phyloP scores from a whole-genome alignment of 2,888 invertebrate species.

The Cephus nigrinus region DNA sequence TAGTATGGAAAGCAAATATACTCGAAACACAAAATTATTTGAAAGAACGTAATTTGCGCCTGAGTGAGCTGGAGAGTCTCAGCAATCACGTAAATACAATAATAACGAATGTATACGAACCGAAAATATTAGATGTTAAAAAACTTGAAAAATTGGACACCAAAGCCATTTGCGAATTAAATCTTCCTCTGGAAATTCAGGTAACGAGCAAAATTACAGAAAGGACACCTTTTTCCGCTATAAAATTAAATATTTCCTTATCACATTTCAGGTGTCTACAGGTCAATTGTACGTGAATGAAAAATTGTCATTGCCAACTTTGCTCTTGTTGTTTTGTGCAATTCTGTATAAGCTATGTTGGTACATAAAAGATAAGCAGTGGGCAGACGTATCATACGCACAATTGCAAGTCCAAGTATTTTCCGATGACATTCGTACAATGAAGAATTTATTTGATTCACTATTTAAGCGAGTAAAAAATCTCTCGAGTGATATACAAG shows the following conservation, averaged over 20 bases:
- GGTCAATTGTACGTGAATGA: too few species aligned
- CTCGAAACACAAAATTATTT: slow-evolving; percentile 26
- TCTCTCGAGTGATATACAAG: too few species aligned
- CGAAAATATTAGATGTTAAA: slow-evolving; percentile 40
- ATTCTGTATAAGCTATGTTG: too few species aligned
- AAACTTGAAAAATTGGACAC: slow-evolving; percentile 39
- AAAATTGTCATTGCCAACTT: too few species aligned
- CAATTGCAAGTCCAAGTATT: slow-evolving; percentile 45
- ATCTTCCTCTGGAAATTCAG: slow-evolving; percentile 44
- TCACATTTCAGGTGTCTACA: too few species aligned
- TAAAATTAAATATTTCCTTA: too few species aligned
- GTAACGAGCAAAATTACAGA: slow-evolving; percentile 28
- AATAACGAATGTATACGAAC: slow-evolving; percentile 35
- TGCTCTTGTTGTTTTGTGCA: too few species aligned
- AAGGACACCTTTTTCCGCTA: too few species aligned
- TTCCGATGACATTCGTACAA: slow-evolving; percentile 40
- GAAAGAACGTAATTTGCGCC: slow-evolving; percentile 25
- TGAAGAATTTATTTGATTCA: slow-evolving; percentile 35
- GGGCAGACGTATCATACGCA: too few species aligned
- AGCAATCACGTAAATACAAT: slow-evolving; percentile 40
- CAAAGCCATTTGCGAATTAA: slow-evolving; percentile 39
- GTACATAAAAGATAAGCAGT: too few species aligned
- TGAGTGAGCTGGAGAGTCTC: slow-evolving; percentile 35
- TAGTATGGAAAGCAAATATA: slow-evolving; percentile 47
- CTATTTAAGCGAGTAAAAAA: slow-evolving; percentile 17